Base-by-base conservation (phyloP, 2,888 invertebrate species). In the Athripsodes cinereus region DNA sequence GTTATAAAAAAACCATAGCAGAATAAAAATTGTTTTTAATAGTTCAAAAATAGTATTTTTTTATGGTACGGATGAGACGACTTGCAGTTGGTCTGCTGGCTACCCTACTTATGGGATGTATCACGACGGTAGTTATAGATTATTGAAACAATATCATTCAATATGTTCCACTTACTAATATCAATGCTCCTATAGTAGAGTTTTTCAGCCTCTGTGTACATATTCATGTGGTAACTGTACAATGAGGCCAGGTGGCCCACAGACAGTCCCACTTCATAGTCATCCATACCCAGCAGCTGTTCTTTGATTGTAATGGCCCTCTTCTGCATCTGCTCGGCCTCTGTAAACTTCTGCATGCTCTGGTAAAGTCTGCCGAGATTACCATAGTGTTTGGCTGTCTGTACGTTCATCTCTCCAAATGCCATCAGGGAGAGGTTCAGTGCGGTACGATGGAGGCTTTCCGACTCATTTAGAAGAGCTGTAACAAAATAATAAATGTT, bases 371-470 rank as follows among this genome's bases (percentile, higher is more conserved):
- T 79, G 57, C 96, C 96, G 53, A 96, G 81, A 79, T 96, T 96
- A 11, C 96, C 96, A 74, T 95, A 96, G 73, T 95, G 94, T 71
- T 96, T 96, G 53, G 96, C 95, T 0, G 95, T 95, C 78, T 96
- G 94, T 35, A 96, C 92, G 74, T 96, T 96, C 70, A 86, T 85
- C 74, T 95, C 94, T 0, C 96, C 96, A 72, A 95, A 95, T 1
- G 90, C 87, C 70, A 86, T 82, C 73, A 86, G 83, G 13, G 92
- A 87, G 46, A 94, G 76, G 53, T 84, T 79, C 52, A 96, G 78
- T 2, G 95, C 94, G 55, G 87, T 86, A 66, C 88, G 82, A 75
- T 96, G 96, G 34, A 96, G 76, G 44, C 83, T 80, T 72, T 95
- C 92, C 0, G 96, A 91, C 73, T 92, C 88, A 35, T 79, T 74